Evolutionary conservation across 2,888 invertebrate genomes (phyloP).

Genomic region (Sympetrum striolatum): DNA sequence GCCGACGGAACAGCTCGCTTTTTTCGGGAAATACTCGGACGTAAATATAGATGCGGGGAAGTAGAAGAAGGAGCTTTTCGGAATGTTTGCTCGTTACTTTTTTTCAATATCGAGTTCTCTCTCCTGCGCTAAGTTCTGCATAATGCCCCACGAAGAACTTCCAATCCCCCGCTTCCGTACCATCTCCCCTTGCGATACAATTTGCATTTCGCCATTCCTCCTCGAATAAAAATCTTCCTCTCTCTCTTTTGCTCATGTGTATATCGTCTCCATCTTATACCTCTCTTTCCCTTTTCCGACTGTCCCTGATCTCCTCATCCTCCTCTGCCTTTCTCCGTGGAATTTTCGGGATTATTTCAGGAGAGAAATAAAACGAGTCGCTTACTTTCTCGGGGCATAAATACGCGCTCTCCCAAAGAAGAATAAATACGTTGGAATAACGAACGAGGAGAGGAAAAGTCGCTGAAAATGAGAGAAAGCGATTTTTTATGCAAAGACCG

Average conservation of each 20-base stretch:
- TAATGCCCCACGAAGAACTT: neutral
- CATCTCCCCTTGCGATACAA: neutral
- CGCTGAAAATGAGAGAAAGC: too few relatives aligned
- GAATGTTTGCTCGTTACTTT: neutral
- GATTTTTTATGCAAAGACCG: too few relatives aligned
- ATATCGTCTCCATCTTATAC: neutral
- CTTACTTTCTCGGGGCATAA: too few relatives aligned
- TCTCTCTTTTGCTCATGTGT: neutral
- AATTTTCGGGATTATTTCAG: neutral
- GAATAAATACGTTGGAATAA: too few relatives aligned
- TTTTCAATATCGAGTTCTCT: neutral
- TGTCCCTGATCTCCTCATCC: neutral
- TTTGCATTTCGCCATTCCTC: neutral
- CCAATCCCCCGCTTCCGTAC: neutral
- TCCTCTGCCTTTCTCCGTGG: neutral
- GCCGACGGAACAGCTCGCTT: neutral
- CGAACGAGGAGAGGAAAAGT: too few relatives aligned
- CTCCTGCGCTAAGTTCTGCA: neutral
- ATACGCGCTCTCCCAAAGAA: too few relatives aligned
- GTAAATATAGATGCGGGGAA: neutral
- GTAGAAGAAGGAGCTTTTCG: neutral
- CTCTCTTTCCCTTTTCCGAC: neutral
- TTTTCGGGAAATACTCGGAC: neutral
- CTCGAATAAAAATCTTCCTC: neutral
- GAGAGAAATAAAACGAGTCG: too few relatives aligned